Evolutionary conservation across 1,140 invertebrate species (phyloP).

Genomic region (Drosophila asahinai): DNA sequence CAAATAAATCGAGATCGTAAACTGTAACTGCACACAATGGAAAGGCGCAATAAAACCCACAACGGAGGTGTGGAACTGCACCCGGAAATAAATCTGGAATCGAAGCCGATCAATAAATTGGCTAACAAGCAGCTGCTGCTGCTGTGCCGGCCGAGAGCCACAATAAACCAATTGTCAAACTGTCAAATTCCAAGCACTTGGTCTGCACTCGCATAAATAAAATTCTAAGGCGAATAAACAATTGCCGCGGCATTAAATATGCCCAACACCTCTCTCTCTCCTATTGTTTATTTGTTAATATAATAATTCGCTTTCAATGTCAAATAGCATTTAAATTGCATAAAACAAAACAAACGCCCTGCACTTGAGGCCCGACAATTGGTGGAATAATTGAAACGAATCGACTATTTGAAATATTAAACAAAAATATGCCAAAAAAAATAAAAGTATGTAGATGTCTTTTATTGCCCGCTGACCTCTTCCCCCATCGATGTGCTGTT

Average conservation of each 20-base stretch:
- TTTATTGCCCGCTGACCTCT: conserved; percentile 61
- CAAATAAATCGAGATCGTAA: conserved; percentile 23
- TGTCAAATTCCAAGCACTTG: conserved; percentile 69
- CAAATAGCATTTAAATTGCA: conserved; percentile 59
- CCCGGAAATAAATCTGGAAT: conserved; percentile 51
- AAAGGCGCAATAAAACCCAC: conserved; percentile 20
- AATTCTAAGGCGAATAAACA: conserved; percentile 42
- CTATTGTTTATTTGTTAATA: conserved; percentile 49
- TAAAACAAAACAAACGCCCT: conserved; percentile 43
- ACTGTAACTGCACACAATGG: conserved; percentile 32
- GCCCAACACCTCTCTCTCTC: conserved; percentile 19
- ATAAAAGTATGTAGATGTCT: conserved; percentile 13
- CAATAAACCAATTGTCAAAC: conserved; percentile 64
- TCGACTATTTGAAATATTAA: conserved; percentile 70
- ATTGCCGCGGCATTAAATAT: conserved; percentile 18
- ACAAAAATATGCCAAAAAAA: conserved; percentile 72
- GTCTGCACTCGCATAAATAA: conserved; percentile 49
- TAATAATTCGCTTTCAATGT: conserved; percentile 66
- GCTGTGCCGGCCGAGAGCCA: not conserved
- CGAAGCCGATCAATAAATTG: conserved; percentile 60
- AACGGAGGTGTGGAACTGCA: conserved; percentile 17
- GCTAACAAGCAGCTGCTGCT: conserved; percentile 36
- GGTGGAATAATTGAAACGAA: conserved; percentile 72
- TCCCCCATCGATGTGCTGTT: conserved; percentile 23
- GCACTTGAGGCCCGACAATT: conserved; percentile 64